Evolutionary conservation across 2,113 vertebrate species (phyloP).

Genomic region (Tragelaphus scriptus): DNA sequence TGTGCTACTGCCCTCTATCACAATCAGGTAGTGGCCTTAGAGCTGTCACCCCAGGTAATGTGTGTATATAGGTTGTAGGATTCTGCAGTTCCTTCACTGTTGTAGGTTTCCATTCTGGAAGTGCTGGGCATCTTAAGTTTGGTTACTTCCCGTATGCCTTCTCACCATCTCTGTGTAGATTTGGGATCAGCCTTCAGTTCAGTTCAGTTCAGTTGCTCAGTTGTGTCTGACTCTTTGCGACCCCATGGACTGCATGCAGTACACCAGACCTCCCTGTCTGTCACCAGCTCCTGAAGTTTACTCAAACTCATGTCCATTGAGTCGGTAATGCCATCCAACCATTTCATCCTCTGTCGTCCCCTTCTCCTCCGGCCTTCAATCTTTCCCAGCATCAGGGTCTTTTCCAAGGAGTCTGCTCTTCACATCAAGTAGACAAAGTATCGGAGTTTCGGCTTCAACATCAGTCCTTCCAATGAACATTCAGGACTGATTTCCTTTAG

Average conservation of each 20-base stretch:
- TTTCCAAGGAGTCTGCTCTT: background rate
- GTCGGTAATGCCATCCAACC: background rate
- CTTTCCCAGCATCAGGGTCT: background rate
- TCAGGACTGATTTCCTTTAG: background rate
- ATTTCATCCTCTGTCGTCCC: background rate
- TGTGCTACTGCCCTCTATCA: fast-evolving
- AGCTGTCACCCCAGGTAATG: background rate
- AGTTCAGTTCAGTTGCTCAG: background rate
- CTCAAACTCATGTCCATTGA: background rate
- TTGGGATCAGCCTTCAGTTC: background rate
- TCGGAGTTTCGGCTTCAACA: background rate
- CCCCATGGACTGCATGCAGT: background rate
- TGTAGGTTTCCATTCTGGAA: background rate
- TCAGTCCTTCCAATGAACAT: background rate
- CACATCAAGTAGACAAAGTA: fast-evolving
- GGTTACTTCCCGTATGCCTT: fast-evolving
- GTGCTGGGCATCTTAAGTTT: background rate
- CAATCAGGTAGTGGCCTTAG: background rate
- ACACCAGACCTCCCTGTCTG: background rate
- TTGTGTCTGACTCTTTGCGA: fast-evolving
- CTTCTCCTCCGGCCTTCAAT: background rate
- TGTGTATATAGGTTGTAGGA: background rate
- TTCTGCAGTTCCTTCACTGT: background rate
- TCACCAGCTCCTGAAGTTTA: fast-evolving
- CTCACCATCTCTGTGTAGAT: background rate